Evolutionary conservation across 2,113 vertebrate species (phyloP).

Genomic region (Platichthys stellatus): DNA sequence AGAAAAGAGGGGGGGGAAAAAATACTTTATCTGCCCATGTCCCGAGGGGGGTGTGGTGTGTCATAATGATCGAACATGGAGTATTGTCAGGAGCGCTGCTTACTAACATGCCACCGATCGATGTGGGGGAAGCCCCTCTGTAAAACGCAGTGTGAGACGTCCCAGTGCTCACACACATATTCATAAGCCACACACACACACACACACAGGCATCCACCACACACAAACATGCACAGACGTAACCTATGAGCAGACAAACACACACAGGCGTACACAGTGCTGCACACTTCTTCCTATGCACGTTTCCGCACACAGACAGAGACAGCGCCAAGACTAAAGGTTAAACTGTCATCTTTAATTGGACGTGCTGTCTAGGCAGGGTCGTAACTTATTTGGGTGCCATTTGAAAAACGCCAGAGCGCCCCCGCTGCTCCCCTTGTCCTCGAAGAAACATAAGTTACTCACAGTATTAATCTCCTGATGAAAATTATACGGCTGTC

Average conservation of each 20-base stretch:
- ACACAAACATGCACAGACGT: slow-evolving; percentile 31
- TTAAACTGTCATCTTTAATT: slow-evolving; percentile 80
- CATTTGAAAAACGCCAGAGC: slow-evolving; percentile 73
- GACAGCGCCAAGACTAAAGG: slow-evolving; percentile 70
- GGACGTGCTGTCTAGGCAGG: slow-evolving; percentile 69
- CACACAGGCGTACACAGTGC: background rate
- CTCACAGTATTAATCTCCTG: slow-evolving; percentile 74
- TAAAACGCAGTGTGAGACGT: slow-evolving; percentile 72
- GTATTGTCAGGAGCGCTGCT: slow-evolving; percentile 79
- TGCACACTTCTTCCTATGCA: slow-evolving; percentile 15
- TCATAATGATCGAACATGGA: slow-evolving; percentile 78
- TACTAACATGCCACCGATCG: slow-evolving; percentile 75
- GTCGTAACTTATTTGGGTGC: slow-evolving; percentile 77
- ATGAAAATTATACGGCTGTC: slow-evolving; percentile 74
- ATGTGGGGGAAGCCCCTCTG: slow-evolving; percentile 73
- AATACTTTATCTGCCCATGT: slow-evolving; percentile 63
- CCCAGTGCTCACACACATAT: slow-evolving; percentile 24
- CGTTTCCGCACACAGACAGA: slow-evolving; percentile 35
- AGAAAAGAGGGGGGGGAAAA: slow-evolving; percentile 18
- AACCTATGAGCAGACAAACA: slow-evolving; percentile 39
- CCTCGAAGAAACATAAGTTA: slow-evolving; percentile 75
- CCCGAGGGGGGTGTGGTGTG: slow-evolving; percentile 65
- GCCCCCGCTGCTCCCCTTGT: slow-evolving; percentile 47
- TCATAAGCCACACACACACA: slow-evolving; percentile 32
- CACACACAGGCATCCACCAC: slow-evolving; percentile 35